These are phyloP conservation scores for Diabrotica balteata DNA, from an alignment of 2,888 invertebrate species.

Conservation along the genomic window DNA sequence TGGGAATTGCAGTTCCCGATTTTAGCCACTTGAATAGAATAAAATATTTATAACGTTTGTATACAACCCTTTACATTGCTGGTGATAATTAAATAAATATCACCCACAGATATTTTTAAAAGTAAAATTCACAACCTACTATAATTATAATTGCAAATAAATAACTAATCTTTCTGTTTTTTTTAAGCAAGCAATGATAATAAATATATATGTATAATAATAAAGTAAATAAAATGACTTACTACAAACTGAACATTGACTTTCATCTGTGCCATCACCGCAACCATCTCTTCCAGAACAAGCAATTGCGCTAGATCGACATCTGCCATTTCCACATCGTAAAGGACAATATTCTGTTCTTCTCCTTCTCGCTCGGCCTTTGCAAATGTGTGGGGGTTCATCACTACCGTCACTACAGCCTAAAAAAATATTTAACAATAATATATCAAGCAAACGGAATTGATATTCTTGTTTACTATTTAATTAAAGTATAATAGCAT, in stretches of 20 bases:
- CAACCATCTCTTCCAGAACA: slow-evolving; percentile 92
- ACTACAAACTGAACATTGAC: slow-evolving; percentile 86
- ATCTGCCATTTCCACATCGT: slow-evolving; percentile 85
- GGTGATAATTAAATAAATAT: no score
- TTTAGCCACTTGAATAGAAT: no score
- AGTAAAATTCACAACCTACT: no score
- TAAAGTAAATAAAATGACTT: slow-evolving; percentile 60
- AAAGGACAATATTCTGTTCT: slow-evolving; percentile 76
- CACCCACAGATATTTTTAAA: no score
- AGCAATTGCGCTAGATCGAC: slow-evolving; percentile 86
- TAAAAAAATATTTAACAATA: slow-evolving; percentile 2
- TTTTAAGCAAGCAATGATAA: no score
- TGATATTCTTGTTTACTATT: not conserved
- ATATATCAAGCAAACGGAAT: not conserved
- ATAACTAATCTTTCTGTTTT: no score
- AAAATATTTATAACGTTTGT: no score
- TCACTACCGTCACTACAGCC: slow-evolving; percentile 80
- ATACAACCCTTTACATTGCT: no score
- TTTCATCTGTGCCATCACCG: slow-evolving; percentile 89
- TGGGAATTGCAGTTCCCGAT: no score
- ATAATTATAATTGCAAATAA: no score
- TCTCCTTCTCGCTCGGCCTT: slow-evolving; percentile 64
- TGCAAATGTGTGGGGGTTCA: slow-evolving; percentile 82
- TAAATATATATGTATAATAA: no score
- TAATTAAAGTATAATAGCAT: not conserved